These are phyloP conservation scores for Cephus runcator DNA, from an alignment of 2,888 invertebrate genomes.

Conservation along the genomic window DNA sequence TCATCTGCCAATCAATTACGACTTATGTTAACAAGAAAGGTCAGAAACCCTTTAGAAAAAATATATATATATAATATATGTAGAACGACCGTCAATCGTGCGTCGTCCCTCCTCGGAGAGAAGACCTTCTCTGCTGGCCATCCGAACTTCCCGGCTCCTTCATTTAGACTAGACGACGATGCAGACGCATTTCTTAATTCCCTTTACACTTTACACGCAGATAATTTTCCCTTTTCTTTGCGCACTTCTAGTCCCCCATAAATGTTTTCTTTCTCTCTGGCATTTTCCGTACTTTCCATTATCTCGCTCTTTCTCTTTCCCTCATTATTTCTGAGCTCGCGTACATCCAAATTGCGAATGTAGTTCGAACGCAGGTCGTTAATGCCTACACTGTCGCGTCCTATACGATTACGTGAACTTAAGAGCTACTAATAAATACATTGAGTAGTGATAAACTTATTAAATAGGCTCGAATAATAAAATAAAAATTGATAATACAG, in stretches of 20 bases:
- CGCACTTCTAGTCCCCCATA: background rate
- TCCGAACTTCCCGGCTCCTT: background rate
- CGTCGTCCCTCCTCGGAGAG: background rate
- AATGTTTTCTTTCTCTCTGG: background rate
- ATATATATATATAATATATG: background rate
- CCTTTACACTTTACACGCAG: background rate
- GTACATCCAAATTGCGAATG: background rate
- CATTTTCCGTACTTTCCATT: background rate
- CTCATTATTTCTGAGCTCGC: background rate
- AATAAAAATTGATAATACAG: background rate
- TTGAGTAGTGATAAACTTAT: background rate
- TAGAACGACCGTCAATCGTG: background rate
- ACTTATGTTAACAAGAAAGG: background rate
- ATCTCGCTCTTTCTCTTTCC: background rate
- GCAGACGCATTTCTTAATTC: background rate
- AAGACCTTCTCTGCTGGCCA: background rate
- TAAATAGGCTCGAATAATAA: background rate
- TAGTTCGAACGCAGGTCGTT: background rate
- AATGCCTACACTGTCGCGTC: background rate
- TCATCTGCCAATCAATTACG: background rate
- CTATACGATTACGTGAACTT: background rate
- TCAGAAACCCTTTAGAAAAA: background rate
- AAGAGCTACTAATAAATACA: background rate
- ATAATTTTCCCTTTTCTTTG: background rate
- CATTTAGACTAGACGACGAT: background rate